phyloP scores from a whole-genome alignment of 2,797 vertebrate species.

The Cetoscarus ocellatus region DNA sequence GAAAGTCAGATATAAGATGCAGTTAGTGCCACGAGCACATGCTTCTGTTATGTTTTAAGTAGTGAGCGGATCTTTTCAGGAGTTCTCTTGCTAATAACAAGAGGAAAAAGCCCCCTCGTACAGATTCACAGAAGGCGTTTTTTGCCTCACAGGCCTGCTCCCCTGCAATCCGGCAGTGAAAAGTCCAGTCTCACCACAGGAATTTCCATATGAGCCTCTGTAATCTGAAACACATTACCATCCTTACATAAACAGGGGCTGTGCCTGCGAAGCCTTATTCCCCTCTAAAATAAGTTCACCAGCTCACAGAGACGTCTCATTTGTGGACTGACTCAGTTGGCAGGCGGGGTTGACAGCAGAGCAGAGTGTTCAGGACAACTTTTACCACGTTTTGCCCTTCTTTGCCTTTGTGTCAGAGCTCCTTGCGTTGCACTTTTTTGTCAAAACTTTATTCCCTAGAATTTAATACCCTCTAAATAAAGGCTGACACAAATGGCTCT shows the following conservation, averaged over 20 bases:
- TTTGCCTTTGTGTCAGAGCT: conserved; percentile 11
- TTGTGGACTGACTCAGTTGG: conserved; percentile 83
- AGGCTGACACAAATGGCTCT: too few species aligned
- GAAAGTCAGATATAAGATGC: neutral
- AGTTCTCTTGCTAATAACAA: conserved; percentile 69
- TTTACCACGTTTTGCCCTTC: neutral
- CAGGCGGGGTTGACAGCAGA: conserved; percentile 62
- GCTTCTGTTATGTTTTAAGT: conserved; percentile 4
- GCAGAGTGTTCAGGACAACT: conserved; percentile 27
- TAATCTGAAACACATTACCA: conserved; percentile 97
- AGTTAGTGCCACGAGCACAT: neutral
- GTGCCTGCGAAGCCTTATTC: conserved; percentile 81
- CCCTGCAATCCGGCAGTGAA: conserved; percentile 80
- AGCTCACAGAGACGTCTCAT: conserved; percentile 83
- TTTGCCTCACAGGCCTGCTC: conserved; percentile 47
- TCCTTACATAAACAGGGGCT: conserved; percentile 90
- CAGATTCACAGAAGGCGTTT: conserved; percentile 62
- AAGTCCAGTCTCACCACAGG: conserved; percentile 92
- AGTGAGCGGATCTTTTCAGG: neutral
- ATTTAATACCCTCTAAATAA: too few species aligned
- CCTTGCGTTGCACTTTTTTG: neutral
- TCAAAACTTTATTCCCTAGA: neutral
- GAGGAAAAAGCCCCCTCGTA: conserved; percentile 74
- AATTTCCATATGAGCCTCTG: conserved; percentile 93
- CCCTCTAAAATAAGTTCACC: conserved; percentile 87